phyloP scores from a whole-genome alignment of 2,113 vertebrate genomes.

The Cyprinodon variegatus region DNA sequence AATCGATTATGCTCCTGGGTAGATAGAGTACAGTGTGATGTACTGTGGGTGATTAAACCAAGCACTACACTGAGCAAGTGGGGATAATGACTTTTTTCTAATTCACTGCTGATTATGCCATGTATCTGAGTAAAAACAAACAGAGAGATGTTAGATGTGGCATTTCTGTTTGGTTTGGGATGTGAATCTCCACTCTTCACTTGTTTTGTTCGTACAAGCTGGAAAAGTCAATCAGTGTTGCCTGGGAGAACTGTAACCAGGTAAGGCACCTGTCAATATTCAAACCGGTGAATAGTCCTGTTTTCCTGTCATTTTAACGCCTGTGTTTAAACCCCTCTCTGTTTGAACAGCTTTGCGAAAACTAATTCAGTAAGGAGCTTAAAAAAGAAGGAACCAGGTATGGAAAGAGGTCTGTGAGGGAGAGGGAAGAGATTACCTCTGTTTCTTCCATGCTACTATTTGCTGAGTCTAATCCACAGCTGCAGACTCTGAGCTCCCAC shows the following conservation, averaged over 20 bases:
- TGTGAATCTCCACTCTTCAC: neutral
- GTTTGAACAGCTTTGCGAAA: constrained; percentile 68
- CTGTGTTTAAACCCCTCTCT: constrained; percentile 56
- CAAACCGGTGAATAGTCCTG: constrained; percentile 20
- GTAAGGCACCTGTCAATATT: neutral
- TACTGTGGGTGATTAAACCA: constrained; percentile 60
- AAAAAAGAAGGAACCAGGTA: constrained; percentile 67
- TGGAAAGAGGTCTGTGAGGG: constrained; percentile 57
- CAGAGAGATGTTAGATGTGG: constrained; percentile 25
- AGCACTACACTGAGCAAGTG: constrained; percentile 26
- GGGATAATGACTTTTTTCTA: constrained; percentile 36
- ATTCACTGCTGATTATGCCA: constrained; percentile 27
- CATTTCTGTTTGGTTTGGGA: constrained; percentile 4
- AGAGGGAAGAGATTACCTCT: constrained; percentile 76
- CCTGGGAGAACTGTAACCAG: constrained; percentile 46
- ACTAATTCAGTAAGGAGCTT: constrained; percentile 78
- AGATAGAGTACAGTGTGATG: constrained; percentile 50
- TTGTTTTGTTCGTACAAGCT: constrained; percentile 12
- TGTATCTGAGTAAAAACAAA: constrained; percentile 17
- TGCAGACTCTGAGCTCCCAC: constrained; percentile 65
- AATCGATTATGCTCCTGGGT: constrained; percentile 51
- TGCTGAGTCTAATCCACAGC: constrained; percentile 75
- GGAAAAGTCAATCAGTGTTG: neutral
- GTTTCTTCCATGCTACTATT: constrained; percentile 75
- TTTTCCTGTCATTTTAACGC: constrained; percentile 62